Conservation (phyloP, 2,113 vertebrate genomes). For the Rhynchomys soricoides region DNA sequence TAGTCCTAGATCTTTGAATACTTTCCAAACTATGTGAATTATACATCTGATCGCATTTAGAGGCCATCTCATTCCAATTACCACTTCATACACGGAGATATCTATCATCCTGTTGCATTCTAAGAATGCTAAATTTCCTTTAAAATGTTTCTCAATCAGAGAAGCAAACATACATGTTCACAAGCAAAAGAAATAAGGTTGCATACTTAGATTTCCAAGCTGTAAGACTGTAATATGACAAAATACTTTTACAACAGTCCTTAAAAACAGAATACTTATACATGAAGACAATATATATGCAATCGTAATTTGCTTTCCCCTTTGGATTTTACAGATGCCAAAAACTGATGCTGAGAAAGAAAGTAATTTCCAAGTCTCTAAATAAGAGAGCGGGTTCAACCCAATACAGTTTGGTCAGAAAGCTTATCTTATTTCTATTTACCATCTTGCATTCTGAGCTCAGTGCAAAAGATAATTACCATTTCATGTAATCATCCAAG, state of each 20-base stretch:
- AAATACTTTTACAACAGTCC: neutral
- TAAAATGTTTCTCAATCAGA: conserved; percentile 28
- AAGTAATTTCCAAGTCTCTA: neutral
- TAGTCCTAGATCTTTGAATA: neutral
- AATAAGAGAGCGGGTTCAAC: neutral
- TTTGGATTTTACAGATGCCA: neutral
- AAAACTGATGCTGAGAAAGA: conserved; percentile 50
- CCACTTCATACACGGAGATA: neutral
- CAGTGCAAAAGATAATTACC: conserved; percentile 80
- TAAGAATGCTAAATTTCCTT: conserved; percentile 47
- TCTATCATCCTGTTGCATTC: neutral
- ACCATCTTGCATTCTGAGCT: neutral
- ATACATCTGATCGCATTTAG: neutral
- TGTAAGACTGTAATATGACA: neutral
- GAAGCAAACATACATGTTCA: neutral
- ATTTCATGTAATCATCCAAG: conserved; percentile 87
- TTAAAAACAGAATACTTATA: conserved; percentile 23
- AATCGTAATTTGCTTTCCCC: neutral
- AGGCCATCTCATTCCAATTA: conserved; percentile 15
- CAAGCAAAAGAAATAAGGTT: neutral
- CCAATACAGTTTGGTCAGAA: neutral
- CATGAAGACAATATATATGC: neutral
- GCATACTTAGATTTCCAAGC: neutral
- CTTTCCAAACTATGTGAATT: neutral
- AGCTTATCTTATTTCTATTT: neutral